Conservation (phyloP, 2,888 invertebrate species). For the Fragum whitleyi region DNA sequence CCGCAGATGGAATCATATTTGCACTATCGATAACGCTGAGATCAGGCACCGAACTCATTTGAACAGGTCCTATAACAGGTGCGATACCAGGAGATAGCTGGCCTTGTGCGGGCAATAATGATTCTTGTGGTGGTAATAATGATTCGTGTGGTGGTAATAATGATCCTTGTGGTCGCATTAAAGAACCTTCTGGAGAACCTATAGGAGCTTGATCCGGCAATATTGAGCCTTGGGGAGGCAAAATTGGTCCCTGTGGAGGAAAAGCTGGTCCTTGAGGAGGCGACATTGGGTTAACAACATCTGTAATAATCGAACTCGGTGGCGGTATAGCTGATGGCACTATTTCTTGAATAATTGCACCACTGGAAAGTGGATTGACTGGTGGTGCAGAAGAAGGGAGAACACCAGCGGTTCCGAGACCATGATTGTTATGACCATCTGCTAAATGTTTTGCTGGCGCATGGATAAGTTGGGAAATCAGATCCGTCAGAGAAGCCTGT, state of each 20-base stretch:
- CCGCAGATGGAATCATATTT: not conserved
- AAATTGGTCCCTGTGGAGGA: not conserved
- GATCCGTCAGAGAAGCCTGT: not conserved
- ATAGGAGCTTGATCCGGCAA: not conserved
- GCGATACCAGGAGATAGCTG: not conserved
- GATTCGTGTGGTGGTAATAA: not conserved
- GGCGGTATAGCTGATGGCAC: not conserved
- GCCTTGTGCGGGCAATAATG: not conserved
- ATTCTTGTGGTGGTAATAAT: not conserved
- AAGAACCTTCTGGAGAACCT: no score
- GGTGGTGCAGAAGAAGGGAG: not conserved
- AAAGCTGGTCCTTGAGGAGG: not conserved
- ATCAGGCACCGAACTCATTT: not conserved
- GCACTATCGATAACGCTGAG: not conserved
- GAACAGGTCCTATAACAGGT: not conserved
- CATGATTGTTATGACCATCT: not conserved
- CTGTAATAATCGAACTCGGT: not conserved
- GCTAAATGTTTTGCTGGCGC: constrained; percentile 7
- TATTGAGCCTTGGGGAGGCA: not conserved
- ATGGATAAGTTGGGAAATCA: constrained; percentile 14
- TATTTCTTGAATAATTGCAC: not conserved
- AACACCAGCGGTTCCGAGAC: not conserved
- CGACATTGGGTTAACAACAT: not conserved
- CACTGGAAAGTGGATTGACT: not conserved
- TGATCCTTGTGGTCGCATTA: not conserved